phyloP scores from a whole-genome alignment of 2,888 invertebrate genomes.

The Holacanthella duospinosa region DNA sequence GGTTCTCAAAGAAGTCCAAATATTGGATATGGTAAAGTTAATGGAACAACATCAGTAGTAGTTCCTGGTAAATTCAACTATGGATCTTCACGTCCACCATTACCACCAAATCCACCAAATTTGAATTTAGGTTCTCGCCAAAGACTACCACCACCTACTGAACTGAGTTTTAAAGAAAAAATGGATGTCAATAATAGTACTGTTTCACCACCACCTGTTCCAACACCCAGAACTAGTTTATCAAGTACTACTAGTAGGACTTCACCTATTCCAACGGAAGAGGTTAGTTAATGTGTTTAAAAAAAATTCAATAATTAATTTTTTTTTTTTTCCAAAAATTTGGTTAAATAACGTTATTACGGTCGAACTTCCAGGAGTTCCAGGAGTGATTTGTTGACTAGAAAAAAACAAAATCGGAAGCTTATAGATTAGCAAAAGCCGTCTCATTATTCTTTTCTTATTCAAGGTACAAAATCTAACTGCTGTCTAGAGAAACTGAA shows the following conservation, averaged over 20 bases:
- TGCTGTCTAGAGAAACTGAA: constrained; percentile 27
- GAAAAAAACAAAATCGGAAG: no score
- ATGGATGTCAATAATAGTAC: constrained; percentile 3
- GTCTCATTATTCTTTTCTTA: constrained; percentile 7
- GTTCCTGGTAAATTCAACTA: not conserved
- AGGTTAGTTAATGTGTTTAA: constrained; percentile 29
- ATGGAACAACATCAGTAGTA: constrained; percentile 16
- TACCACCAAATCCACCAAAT: constrained; percentile 16
- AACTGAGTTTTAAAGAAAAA: constrained; percentile 18
- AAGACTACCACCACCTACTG: constrained; percentile 22
- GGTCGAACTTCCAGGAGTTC: no score
- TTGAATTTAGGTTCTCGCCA: constrained; percentile 18
- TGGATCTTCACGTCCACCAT: constrained; percentile 13
- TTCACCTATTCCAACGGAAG: constrained; percentile 27
- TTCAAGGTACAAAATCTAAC: constrained; percentile 34
- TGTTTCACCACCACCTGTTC: constrained; percentile 28
- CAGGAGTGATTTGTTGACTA: no score
- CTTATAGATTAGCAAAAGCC: no score
- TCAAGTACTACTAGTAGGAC: constrained; percentile 22
- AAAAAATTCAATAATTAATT: no score
- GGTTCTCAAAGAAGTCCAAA: constrained; percentile 29
- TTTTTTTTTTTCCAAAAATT: no score
- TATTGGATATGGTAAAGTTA: constrained; percentile 16
- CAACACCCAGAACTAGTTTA: constrained; percentile 35
- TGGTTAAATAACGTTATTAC: no score